Base-by-base conservation (phyloP, 2,113 vertebrate genomes). In the Triplophysa dalaica region DNA sequence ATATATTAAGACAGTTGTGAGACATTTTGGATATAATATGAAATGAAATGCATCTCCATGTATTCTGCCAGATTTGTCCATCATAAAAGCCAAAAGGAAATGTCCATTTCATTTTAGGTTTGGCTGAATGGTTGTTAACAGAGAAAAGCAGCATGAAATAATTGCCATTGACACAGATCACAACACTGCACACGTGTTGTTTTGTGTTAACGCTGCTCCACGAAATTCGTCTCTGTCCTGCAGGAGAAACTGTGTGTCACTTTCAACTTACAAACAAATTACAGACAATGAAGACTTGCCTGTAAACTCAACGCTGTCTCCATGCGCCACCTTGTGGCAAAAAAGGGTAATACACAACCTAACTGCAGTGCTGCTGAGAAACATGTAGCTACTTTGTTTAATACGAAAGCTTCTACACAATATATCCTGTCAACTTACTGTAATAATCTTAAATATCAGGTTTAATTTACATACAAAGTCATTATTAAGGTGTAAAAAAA, bases 211-310 rank as follows among this genome's bases (percentile, higher is more conserved):
- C 73, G 85, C 73, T 90, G 89, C 22, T 93, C 92, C 87, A 91
- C 73, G 87, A 93, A 92, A 86, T 86, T 86, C 9, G 92, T 88
- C 75, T 91, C 90, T 4, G 2, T 82, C 50, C 93, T 94, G 87
- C 17, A 73, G 86, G 58, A 82, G 24, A 83, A 81, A 83, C 10
- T 24, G 70, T 77, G n/a, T 0, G 19, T 65, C 24, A 74, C 33
- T 48, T 52, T 50, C 13, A 58, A 52, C 50, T 29, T n/a, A 21
- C 19, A 58, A 52, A 8, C 33, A 1, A 1, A 41, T 14, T 72
- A 12, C 2, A 52, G 16, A 16, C 16, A 45, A 45, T 45, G 3
- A 45, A 38, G 48, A 12, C 10, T 50, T 14, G 14, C 10, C 48
- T 0, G 14, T 50, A 13, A 6, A 52, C 50, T 19, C 14, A 52